These are phyloP conservation scores for Kryptolebias ocellatus DNA, from an alignment of 2,797 vertebrate species.

Conservation along the genomic window DNA sequence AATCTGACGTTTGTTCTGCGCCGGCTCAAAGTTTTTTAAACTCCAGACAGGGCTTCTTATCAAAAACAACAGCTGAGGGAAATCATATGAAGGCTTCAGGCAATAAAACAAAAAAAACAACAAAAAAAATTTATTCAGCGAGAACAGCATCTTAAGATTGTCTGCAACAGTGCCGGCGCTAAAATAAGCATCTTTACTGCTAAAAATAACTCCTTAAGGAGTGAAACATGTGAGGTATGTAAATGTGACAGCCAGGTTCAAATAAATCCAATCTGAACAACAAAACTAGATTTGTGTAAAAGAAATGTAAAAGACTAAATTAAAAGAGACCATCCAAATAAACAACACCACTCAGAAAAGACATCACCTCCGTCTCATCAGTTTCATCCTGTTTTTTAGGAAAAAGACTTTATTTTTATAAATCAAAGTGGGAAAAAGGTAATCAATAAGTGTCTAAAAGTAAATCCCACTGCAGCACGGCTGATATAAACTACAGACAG, in stretches of 20 bases:
- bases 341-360: too few species aligned
- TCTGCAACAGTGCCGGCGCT: not conserved
- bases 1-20: not conserved
- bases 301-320: too few species aligned
- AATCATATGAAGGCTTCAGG: constrained; percentile 10
- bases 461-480: too few species aligned
- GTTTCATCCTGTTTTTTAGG: too few species aligned
- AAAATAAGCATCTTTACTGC: constrained; percentile 42
- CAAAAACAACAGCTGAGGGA: constrained; percentile 23
- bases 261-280: not conserved
- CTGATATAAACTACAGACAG: too few species aligned
- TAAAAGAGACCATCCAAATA: too few species aligned
- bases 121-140: not conserved
- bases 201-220: constrained; percentile 43
- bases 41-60: constrained; percentile 12
- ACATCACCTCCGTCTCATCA: too few species aligned
- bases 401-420: too few species aligned
- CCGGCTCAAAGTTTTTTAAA: constrained; percentile 4
- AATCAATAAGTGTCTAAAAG: too few species aligned
- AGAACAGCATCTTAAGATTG: not conserved
- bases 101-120: not conserved
- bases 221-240: not conserved
- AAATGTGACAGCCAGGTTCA: not conserved
- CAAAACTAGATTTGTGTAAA: not conserved
- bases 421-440: too few species aligned